A percentile compares a stretch with the other conserved stretches of the same genome.
Evolutionary conservation across 92 coral and sea anemone species (phyloP).

Genomic region (Chrysogorgia sp.): DNA sequence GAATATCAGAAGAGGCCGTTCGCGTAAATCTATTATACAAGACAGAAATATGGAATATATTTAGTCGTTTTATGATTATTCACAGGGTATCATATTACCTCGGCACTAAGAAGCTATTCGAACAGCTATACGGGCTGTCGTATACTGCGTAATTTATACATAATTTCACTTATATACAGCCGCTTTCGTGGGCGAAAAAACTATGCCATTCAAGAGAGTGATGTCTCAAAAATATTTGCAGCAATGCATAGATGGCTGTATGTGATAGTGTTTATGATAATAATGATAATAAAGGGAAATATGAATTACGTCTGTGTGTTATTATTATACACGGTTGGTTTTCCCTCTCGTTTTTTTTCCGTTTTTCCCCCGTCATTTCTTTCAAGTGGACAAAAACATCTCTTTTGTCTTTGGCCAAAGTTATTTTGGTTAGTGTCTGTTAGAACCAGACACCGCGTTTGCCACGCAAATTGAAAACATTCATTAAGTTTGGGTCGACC

Average conservation of each 20-base stretch:
- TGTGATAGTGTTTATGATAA: background rate
- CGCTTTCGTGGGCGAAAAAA: no score
- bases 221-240: background rate
- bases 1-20: slow-evolving; percentile 6
- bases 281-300: background rate
- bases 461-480: slow-evolving; percentile 29
- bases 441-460: slow-evolving; percentile 25
- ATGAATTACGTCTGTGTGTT: background rate
- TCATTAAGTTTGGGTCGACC: background rate
- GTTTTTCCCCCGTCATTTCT: background rate
- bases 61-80: no score
- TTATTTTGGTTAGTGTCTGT: slow-evolving; percentile 29
- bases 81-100: no score
- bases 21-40: no score
- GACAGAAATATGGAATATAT: no score
- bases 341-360: background rate
- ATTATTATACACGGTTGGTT: background rate
- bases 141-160: no score
- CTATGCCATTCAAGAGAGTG: no score
- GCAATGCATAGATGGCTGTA: background rate
- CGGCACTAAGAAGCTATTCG: no score
- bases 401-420: background rate
- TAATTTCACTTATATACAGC: no score
- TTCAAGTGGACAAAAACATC: background rate
- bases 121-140: no score